Percentiles rank a stretch among this genome's conserved stretches.
Evolutionary conservation across 1,140 invertebrate species (phyloP).

Genomic region (Leguminivora glycinivorella): DNA sequence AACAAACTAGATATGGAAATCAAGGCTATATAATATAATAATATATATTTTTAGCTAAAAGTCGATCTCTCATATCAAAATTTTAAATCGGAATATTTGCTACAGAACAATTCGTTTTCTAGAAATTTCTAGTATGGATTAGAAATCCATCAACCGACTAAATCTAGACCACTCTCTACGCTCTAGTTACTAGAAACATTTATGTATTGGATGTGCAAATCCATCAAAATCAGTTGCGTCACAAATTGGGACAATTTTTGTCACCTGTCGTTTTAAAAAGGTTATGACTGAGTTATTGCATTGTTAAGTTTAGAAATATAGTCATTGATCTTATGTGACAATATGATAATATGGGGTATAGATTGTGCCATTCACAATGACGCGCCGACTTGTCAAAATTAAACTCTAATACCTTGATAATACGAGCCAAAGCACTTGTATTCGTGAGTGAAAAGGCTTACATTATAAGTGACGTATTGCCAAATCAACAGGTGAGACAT

Average conservation of each 20-base stretch:
- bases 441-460: too few relatives aligned
- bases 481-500: not conserved
- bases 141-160: too few relatives aligned
- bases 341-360: too few relatives aligned
- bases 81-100: too few relatives aligned
- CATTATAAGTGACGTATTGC: not conserved
- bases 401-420: too few relatives aligned
- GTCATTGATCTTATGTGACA: not conserved
- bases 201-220: not conserved
- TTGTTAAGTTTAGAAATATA: not conserved
- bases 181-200: not conserved
- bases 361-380: not conserved
- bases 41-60: too few relatives aligned
- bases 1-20: too few relatives aligned
- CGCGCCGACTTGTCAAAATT: not conserved
- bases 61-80: too few relatives aligned
- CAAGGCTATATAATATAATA: too few relatives aligned
- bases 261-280: not conserved
- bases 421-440: too few relatives aligned
- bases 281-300: conserved; percentile 3
- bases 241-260: not conserved
- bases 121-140: too few relatives aligned
- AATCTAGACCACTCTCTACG: not conserved
- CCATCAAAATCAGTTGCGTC: not conserved
- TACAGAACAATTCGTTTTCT: too few relatives aligned